Evolutionary conservation across 2,113 vertebrate species (phyloP).

Genomic region (Myotis lucifugus): DNA sequence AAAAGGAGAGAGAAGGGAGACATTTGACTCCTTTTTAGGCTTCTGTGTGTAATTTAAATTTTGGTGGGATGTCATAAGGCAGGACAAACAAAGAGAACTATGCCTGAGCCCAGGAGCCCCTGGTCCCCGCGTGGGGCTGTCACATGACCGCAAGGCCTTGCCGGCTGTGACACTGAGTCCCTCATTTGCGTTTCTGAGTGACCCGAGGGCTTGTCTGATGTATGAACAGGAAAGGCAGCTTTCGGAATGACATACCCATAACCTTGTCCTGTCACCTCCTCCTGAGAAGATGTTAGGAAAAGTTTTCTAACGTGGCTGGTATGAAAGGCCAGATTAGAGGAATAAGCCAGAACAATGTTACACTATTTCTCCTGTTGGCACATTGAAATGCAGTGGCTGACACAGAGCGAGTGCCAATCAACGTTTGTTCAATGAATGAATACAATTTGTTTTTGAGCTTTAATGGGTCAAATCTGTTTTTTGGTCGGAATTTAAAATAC

Average conservation of each 20-base stretch:
- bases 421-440: not conserved
- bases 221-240: slow-evolving; percentile 8
- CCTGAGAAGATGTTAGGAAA: slow-evolving; percentile 1
- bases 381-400: not conserved
- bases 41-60: slow-evolving; percentile 23
- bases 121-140: not conserved
- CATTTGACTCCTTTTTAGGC: not conserved
- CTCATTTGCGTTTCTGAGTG: slow-evolving; percentile 32
- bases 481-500: not conserved
- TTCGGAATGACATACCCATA: not conserved
- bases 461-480: not conserved
- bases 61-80: not conserved
- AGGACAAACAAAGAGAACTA: slow-evolving; percentile 32
- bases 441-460: not conserved
- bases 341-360: not conserved
- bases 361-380: not conserved
- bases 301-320: not conserved
- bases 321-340: not conserved
- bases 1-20: not conserved
- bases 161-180: not conserved
- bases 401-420: not conserved
- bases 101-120: not conserved
- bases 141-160: not conserved
- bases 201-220: not conserved
- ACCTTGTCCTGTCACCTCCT: slow-evolving; percentile 1